Percentiles rank a stretch among this genome's conserved stretches.
Evolutionary conservation across 2,797 vertebrate genomes (phyloP).

Genomic region (Hemibagrus guttatus): DNA sequence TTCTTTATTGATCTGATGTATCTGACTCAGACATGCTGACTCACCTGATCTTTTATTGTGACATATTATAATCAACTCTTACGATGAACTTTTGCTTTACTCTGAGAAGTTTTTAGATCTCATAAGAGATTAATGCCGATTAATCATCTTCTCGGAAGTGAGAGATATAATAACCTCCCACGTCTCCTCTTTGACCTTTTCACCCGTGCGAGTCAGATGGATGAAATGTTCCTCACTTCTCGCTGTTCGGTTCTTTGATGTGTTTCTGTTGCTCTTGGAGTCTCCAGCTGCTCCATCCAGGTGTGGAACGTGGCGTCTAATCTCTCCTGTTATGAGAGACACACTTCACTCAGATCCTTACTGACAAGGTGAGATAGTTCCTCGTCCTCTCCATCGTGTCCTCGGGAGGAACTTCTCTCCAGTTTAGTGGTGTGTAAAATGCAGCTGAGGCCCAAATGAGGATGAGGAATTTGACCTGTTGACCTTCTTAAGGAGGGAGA

Average conservation of each 20-base stretch:
- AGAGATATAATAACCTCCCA: not conserved
- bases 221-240: not conserved
- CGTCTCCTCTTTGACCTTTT: not conserved
- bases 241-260: not conserved
- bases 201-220: too few relatives aligned
- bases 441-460: slow-evolving; percentile 50
- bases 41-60: not conserved
- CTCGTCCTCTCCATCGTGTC: slow-evolving; percentile 7
- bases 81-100: not conserved
- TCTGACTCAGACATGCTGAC: not conserved
- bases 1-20: not conserved
- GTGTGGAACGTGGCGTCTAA: not conserved
- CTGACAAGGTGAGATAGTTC: not conserved
- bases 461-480: slow-evolving; percentile 58
- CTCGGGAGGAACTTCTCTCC: slow-evolving; percentile 14
- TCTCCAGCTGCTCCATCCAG: not conserved
- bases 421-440: slow-evolving; percentile 44
- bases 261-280: not conserved
- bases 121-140: not conserved
- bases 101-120: not conserved
- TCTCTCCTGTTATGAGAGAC: not conserved
- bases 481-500: slow-evolving; percentile 49
- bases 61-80: not conserved
- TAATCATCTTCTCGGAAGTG: not conserved
- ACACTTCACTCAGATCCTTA: not conserved